Conservation (phyloP, 2,113 vertebrate genomes). For the Peucedramus taeniatus region DNA sequence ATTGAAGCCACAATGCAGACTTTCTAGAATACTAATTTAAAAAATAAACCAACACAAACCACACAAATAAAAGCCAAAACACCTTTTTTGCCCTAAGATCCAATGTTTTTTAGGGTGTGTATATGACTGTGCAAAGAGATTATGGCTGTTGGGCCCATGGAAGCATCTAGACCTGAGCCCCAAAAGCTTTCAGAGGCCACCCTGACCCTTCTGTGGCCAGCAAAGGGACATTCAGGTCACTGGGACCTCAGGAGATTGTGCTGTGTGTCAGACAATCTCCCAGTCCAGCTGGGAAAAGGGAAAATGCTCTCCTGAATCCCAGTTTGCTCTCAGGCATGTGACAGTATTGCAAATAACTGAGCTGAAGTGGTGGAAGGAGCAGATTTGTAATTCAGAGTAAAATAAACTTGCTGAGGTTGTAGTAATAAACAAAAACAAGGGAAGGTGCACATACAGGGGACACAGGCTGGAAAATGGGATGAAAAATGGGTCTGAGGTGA, state of each 20-base stretch:
- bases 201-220: not conserved
- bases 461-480: fast-evolving
- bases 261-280: not conserved
- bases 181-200: not conserved
- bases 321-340: not conserved
- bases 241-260: not conserved
- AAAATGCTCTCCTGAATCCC: not conserved
- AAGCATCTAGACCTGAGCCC: not conserved
- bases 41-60: not conserved
- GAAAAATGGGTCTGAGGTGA: not conserved
- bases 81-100: not conserved
- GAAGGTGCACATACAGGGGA: not conserved
- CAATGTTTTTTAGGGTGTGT: not conserved
- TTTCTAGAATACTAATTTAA: not conserved
- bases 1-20: not conserved
- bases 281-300: not conserved
- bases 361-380: not conserved
- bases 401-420: not conserved
- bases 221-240: not conserved
- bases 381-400: not conserved
- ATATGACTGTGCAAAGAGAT: not conserved
- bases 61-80: not conserved
- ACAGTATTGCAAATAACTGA: not conserved
- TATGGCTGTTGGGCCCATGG: not conserved
- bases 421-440: not conserved